Base-by-base conservation (phyloP, 1,140 invertebrate genomes). In the Rhizoglyphus robini region DNA sequence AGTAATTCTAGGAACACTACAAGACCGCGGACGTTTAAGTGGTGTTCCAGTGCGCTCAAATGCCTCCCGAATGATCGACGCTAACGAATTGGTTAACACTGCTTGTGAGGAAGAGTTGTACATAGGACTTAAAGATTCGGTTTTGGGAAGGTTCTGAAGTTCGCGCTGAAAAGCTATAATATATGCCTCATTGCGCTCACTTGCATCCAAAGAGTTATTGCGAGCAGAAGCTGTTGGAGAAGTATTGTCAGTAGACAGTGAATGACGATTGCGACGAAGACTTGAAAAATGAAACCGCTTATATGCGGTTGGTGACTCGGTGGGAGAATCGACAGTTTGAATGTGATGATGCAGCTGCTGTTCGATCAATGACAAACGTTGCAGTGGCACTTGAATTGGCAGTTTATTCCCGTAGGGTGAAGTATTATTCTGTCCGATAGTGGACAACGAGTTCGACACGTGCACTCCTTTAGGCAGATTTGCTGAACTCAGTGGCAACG, bases 131-230 rank as follows among this genome's bases (percentile, higher is more conserved):
- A 47, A 60, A 4, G 41, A 49, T 15, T 73, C 69, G 67, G 78
- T 78, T 59, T 78, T 76, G 0, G 80, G 80, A 60, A 81, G 70
- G 68, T 81, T 81, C 69, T 80, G 79, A 3, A 81, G 72, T 62
- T 80, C 77, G 60, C 77, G 73, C 70, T 81, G 80, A 67, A 81
- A 80, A 2, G 78, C 77, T 15, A 77, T 69, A 31, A 81, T 79
- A 63, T 80, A 79, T 59, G 78, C 76, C 70, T 80, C 79, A 25
- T 66, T 70, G 4, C 20, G 4, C 29, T 60, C 32, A n/a, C 8
- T 18, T 11, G 29, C 25, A 31, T 48, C 48, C 46, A 31, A 36
- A 58, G 34, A 70, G 58, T 41, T 66, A 31, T 29, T 48, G 5
- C 23, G 23, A 54, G 8, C 65, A 64, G 15, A 65, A 63, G n/a